Percentiles rank a stretch among this genome's conserved stretches.
Conservation (phyloP, 2,888 invertebrate genomes). For the Xanthostigma xanthostigma region DNA sequence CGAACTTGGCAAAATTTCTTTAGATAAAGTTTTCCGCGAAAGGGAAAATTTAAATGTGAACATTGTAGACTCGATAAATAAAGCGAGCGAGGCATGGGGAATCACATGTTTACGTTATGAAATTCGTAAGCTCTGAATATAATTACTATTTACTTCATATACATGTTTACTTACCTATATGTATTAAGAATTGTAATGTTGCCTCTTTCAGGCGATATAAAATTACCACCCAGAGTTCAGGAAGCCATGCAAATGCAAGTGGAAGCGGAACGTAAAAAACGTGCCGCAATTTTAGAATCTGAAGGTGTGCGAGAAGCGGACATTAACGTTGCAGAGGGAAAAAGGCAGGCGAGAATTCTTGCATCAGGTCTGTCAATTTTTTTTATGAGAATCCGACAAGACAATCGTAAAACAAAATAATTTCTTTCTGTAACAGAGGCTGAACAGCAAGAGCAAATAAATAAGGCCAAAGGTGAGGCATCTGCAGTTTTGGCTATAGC, state of each 20-base stretch:
- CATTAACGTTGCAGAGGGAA: slow-evolving; percentile 96
- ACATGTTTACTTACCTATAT: background rate
- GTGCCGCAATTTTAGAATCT: slow-evolving; percentile 93
- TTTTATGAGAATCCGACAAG: background rate
- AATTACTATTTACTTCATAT: background rate
- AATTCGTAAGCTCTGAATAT: slow-evolving; percentile 52
- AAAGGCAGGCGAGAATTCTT: slow-evolving; percentile 78
- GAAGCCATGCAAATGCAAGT: slow-evolving; percentile 99
- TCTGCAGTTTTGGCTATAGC: slow-evolving; percentile 84
- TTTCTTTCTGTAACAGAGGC: slow-evolving; percentile 51
- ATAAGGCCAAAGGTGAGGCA: slow-evolving; percentile 85
- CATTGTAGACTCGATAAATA: slow-evolving; percentile 94
- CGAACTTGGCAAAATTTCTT: slow-evolving; percentile 90
- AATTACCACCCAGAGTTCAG: slow-evolving; percentile 78
- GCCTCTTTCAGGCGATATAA: slow-evolving; percentile 58
- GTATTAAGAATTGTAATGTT: too few relatives aligned
- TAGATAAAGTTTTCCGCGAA: slow-evolving; percentile 95
- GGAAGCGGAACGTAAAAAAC: slow-evolving; percentile 91
- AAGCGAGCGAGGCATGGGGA: slow-evolving; percentile 97
- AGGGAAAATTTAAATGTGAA: slow-evolving; percentile 86
- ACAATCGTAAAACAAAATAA: background rate
- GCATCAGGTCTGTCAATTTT: slow-evolving; percentile 50
- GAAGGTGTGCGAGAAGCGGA: slow-evolving; percentile 86
- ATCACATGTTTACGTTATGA: slow-evolving; percentile 91
- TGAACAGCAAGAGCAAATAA: slow-evolving; percentile 84